Evolutionary conservation across 2,797 vertebrate genomes (phyloP), one percentile per base, ranked within the genome.

Genomic region (Gobio occitaniae): DNA sequence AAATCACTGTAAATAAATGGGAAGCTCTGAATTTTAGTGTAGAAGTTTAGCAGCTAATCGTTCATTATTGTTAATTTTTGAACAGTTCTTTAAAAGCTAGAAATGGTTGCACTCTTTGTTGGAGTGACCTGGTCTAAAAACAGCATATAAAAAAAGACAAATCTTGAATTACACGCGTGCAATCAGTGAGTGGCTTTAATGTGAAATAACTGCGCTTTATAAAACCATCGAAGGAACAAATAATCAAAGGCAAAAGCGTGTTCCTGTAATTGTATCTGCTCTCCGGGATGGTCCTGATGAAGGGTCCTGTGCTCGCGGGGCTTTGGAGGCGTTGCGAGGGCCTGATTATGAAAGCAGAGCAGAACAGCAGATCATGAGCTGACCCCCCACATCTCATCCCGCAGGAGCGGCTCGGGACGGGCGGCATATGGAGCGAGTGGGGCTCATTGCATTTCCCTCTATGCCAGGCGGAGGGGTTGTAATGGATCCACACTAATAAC

Each of bases 251-350:
- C 63, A 74, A 70, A 44, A 76, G 92, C 89, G 90, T 92, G 91
- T 90, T 84, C 80, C 85, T 84, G 91, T 87, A 89, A 92, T 87
- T 88, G 74, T 71, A 90, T 85, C 90, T 21, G 17, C 79, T 77
- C 56, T 10, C 75, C 56, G 85, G 89, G 89, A 88, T 85, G 85
- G 85, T 69, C 56, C 79, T 88, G 71, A 90, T 84, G 85, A 86
- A 65, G 68, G 82, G 71, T 65, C 56, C 75, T 59, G 84, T 89
- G 87, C 84, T 86, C 91, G 90, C 32, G 70, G 85, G 85, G 82
- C 87, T 89, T 89, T 87, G 86, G 85, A 80, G 8, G 50, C 86
- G 87, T 89, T 65, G 38, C 78, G 88, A 48, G 15, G 6, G 89
- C 44, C 82, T 91, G 88, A 88, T 92, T 88, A 87, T 29, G 68